Base-by-base conservation (phyloP, 1,140 invertebrate genomes). In the Euborellia annulipes region DNA sequence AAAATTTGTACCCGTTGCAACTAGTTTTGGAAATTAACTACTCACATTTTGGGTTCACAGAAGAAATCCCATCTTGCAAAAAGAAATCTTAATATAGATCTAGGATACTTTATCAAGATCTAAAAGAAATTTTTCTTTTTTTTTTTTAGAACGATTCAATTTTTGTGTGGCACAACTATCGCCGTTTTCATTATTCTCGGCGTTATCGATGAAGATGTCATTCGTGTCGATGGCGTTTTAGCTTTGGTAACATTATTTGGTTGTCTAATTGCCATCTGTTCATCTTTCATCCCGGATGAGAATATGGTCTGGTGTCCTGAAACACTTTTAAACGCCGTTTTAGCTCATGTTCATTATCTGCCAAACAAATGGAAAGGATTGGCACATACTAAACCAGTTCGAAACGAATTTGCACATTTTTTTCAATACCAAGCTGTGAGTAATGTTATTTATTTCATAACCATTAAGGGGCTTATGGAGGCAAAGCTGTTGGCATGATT, bases 291-390 rank as follows among this genome's bases (percentile, higher is more conserved):
- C 43, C 85, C 85, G 0, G 57, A 73, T 62, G 59, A 72, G 68
- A 85, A 91, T 58, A 57, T 82, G 9, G 80, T 91, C 2, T 88
- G 77, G 70, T 85, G 82, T 61, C 87, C 87, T 0, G 92, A 98
- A 59, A 79, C 82, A 47, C 65, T 96, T 17, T 74, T 98, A 65
- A 82, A 81, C 16, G 79, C 84, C 45, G 83, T 97, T 23, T 59
- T 98, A 6, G 79, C 85, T 0, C 90, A 98, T 56, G 89, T 94
- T 17, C 94, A 98, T 62, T 99, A 99, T 64, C 69, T 95, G 51
- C 93, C 94, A 2, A 80, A 85, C 30, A 74, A 77, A 45, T 98
- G 94, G 93, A 75, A 82, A 45, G 84, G 85, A 7, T 73, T 83
- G 52, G 90, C 91, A 2, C 93, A 98, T 59, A 95, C 89, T 0